phyloP scores from a whole-genome alignment of 2,797 vertebrate species.

The Lagocephalus sceleratus region DNA sequence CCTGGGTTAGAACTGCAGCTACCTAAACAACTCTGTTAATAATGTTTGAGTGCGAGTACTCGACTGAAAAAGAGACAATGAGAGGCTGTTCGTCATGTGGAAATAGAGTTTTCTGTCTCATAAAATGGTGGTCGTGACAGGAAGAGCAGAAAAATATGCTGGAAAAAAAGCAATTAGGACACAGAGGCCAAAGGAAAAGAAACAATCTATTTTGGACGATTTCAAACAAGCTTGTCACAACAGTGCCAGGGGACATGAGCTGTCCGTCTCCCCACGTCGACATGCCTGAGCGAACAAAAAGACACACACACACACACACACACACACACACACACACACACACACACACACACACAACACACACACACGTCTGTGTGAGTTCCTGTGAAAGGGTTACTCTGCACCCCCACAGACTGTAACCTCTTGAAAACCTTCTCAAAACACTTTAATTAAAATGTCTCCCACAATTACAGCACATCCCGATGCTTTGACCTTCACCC shows the following conservation, averaged over 20 bases:
- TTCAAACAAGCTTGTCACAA: slow-evolving; percentile 67
- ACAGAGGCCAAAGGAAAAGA: slow-evolving; percentile 36
- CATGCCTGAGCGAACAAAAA: slow-evolving; percentile 36
- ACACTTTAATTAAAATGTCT: slow-evolving; percentile 77
- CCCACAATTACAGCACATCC: slow-evolving; percentile 70
- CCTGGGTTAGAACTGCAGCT: no score
- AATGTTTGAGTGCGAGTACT: no score
- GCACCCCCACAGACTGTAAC: slow-evolving; percentile 65
- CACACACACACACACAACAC: slow-evolving; percentile 23
- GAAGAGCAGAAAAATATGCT: slow-evolving; percentile 19
- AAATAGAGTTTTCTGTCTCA: slow-evolving; percentile 30
- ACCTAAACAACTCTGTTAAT: no score
- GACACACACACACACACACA: slow-evolving; percentile 19
- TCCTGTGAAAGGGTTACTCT: slow-evolving; percentile 69
- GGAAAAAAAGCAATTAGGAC: slow-evolving; percentile 52
- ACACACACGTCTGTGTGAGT: slow-evolving; percentile 56
- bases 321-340: slow-evolving; percentile 14
- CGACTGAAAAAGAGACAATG: slow-evolving; percentile 35
- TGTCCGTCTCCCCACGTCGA: slow-evolving; percentile 50
- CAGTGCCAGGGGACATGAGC: slow-evolving; percentile 44
- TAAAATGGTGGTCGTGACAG: slow-evolving; percentile 8
- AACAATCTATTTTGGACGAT: slow-evolving; percentile 56
- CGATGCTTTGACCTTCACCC: slow-evolving; percentile 69
- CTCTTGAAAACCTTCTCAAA: slow-evolving; percentile 67
- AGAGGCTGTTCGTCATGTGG: slow-evolving; percentile 41